Base-by-base conservation (phyloP, 2,888 invertebrate species). In the Tethea ocularis region DNA sequence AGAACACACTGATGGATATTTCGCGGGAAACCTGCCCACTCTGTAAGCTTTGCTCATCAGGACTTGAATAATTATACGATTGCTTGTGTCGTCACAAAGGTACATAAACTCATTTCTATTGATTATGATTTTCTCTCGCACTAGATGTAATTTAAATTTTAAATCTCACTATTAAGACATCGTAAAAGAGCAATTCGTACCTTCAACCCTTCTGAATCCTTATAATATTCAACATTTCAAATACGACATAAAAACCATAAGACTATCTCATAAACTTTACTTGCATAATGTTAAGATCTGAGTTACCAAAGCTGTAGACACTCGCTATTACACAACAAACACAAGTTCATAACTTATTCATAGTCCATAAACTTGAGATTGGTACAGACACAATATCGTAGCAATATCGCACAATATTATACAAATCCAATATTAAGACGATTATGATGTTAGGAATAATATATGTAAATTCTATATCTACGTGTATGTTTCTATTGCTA, bases 91-190 rank as follows among this genome's bases (percentile, higher is more conserved):
- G n/a, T n/a, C n/a, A n/a, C n/a, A n/a, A n/a, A n/a, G n/a, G n/a
- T n/a, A n/a, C n/a, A n/a, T n/a, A n/a, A n/a, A n/a, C n/a, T n/a
- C n/a, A n/a, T n/a, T n/a, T n/a, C n/a, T n/a, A n/a, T n/a, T n/a
- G n/a, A n/a, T 57, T 59, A 59, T 52, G 53, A 60, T 56, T 65
- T 62, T 58, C 57, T 63, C 64, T 57, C 56, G 56, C 61, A 52
- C 56, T 17, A 54, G 60, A 38, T 38, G 10, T 54, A 60, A 74
- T 77, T 72, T 75, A 66, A 69, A 74, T 71, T 76, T 71, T 71
- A 72, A 75, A 79, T 79, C 66, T 54, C 53, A 54, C 46, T 46
- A 20, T 20, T n/a, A 46, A 20, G 3, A 20, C 20, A 46, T 46
- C 46, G 46, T 46, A n/a, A 46, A 46, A 46, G n/a, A 46, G 46